Conservation (phyloP, 2,888 invertebrate genomes). For the Drosophila anomalata region DNA sequence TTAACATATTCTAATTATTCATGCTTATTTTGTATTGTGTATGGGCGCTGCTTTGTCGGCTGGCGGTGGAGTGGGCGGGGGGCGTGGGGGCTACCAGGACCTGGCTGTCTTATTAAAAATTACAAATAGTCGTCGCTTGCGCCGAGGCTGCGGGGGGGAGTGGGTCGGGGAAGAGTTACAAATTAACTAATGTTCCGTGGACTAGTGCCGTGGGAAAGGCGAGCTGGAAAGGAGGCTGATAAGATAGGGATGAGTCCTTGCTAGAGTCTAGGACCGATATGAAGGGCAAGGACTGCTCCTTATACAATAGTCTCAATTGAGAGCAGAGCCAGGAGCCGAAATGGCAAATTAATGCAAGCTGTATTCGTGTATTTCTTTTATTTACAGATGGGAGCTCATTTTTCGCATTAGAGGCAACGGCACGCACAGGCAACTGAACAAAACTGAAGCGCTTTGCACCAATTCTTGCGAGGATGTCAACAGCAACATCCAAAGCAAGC, state of each 20-base stretch:
- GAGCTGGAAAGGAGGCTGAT: no score
- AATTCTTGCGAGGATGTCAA: constrained; percentile 77
- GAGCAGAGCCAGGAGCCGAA: no score
- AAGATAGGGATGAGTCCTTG: no score
- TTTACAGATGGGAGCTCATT: neutral
- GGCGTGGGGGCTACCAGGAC: neutral
- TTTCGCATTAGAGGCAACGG: constrained; percentile 13
- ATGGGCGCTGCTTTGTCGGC: constrained; percentile 40
- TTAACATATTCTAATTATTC: constrained; percentile 83
- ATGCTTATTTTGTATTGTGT: constrained; percentile 82
- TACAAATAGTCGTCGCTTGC: constrained; percentile 74
- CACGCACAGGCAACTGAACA: constrained; percentile 26
- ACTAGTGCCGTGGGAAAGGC: neutral
- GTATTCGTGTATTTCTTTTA: no score
- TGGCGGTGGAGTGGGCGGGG: neutral
- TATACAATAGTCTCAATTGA: no score
- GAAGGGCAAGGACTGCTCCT: no score
- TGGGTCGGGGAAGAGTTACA: no score
- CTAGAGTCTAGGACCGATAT: no score
- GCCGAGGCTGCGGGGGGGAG: no score
- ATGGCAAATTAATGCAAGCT: no score
- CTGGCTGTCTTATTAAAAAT: constrained; percentile 71
- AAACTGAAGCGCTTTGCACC: constrained; percentile 73
- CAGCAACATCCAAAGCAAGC: constrained; percentile 51
- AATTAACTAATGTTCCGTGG: neutral